These are phyloP conservation scores for Lasioglossum figueresi DNA, from an alignment of 2,888 invertebrate genomes.

Conservation along the genomic window DNA sequence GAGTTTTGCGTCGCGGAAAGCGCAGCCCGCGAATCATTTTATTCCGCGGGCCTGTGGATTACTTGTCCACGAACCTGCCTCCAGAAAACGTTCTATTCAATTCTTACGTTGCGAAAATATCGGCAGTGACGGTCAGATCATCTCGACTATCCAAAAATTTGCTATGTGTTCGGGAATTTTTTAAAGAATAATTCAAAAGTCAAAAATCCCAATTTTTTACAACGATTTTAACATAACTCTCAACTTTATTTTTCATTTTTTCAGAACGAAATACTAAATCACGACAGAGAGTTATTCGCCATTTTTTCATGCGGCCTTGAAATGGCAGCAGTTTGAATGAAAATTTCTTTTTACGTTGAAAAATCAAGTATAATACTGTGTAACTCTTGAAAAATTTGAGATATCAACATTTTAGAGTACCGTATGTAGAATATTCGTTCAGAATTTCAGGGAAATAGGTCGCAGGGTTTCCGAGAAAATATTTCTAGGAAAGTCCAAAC, in stretches of 20 bases:
- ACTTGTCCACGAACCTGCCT: background rate
- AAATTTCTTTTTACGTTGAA: background rate
- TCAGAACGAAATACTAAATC: background rate
- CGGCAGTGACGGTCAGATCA: background rate
- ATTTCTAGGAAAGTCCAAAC: background rate
- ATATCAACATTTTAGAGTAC: background rate
- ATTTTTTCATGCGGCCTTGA: background rate
- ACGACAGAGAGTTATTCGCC: background rate
- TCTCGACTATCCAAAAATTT: background rate
- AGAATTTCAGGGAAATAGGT: background rate
- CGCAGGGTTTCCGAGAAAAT: background rate
- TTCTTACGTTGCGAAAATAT: background rate
- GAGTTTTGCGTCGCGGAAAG: slow-evolving; percentile 26
- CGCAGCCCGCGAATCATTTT: slow-evolving; percentile 17
- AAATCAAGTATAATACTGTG: background rate
- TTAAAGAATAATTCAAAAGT: background rate
- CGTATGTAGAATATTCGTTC: background rate
- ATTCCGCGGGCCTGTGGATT: background rate
- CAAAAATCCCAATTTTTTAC: background rate
- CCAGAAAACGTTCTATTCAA: background rate
- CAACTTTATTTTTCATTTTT: background rate
- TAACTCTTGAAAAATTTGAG: background rate
- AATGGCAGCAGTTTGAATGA: too few species aligned
- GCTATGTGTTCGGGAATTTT: background rate
- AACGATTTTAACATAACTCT: background rate